A percentile compares a stretch with the other conserved stretches of the same genome.
These are phyloP conservation scores for Casuarius casuarius DNA, from an alignment of 2,113 vertebrate genomes.

Conservation along the genomic window DNA sequence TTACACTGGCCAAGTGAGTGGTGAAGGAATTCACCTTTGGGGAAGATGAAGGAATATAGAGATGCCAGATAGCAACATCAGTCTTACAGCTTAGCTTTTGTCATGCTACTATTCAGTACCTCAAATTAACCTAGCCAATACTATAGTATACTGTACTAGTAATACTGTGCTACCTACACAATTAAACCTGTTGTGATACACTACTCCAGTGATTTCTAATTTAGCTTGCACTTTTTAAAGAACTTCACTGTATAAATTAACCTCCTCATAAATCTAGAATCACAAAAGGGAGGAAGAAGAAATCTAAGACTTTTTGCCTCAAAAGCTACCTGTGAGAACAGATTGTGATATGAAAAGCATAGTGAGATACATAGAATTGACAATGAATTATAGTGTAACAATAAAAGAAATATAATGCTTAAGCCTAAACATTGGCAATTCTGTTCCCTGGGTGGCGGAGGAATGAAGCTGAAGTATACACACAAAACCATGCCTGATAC, in stretches of 20 bases:
- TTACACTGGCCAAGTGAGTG: neutral
- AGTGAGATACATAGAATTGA: neutral
- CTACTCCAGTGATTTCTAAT: neutral
- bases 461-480: neutral
- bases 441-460: neutral
- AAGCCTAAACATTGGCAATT: neutral
- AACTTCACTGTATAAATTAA: neutral
- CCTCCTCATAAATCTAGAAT: neutral
- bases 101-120: neutral
- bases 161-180: neutral
- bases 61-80: neutral
- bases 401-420: neutral
- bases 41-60: neutral
- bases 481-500: too few relatives aligned
- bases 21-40: neutral
- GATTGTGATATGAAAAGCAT: neutral
- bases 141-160: neutral
- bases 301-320: neutral
- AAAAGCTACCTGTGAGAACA: neutral
- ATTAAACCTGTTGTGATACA: neutral
- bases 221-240: neutral
- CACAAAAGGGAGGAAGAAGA: too few relatives aligned
- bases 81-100: neutral
- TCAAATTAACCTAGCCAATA: neutral
- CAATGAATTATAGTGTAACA: neutral